phyloP scores from a whole-genome alignment of 2,888 invertebrate genomes.

The Embidobia sp. region DNA sequence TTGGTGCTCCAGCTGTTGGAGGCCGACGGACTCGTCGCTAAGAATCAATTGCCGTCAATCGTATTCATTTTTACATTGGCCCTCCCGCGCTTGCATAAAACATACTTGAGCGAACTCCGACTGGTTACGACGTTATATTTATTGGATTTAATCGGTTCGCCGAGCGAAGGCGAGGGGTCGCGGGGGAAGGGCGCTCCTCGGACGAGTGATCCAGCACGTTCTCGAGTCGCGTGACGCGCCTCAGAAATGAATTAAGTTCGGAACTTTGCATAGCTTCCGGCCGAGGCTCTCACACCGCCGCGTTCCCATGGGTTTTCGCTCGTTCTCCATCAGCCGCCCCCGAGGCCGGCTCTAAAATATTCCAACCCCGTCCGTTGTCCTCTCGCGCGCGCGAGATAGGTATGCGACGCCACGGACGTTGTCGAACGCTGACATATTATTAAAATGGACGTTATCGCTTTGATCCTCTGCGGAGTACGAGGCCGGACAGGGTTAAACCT shows the following conservation, averaged over 20 bases:
- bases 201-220: conserved; percentile 73
- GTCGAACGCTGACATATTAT: conserved; percentile 72
- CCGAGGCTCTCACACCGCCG: conserved; percentile 48
- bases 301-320: conserved; percentile 59
- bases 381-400: conserved; percentile 57
- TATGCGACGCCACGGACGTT: conserved; percentile 67
- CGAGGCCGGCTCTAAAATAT: conserved; percentile 70
- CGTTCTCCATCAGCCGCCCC: conserved; percentile 59
- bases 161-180: conserved; percentile 7
- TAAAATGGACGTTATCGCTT: conserved; percentile 70
- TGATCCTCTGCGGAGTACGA: too few species aligned
- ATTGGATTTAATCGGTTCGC: conserved; percentile 21
- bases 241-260: conserved; percentile 78
- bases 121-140: conserved; percentile 7
- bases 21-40: too few species aligned
- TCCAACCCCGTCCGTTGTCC: conserved; percentile 70
- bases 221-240: conserved; percentile 74
- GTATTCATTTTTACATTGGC: too few species aligned
- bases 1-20: too few species aligned
- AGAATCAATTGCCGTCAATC: too few species aligned
- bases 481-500: too few species aligned
- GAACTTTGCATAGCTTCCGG: conserved; percentile 75
- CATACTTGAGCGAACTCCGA: too few species aligned
- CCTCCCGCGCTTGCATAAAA: too few species aligned
- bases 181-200: conserved; percentile 49